Conservation (phyloP, 2,888 invertebrate genomes). For the Sisyra nigra region DNA sequence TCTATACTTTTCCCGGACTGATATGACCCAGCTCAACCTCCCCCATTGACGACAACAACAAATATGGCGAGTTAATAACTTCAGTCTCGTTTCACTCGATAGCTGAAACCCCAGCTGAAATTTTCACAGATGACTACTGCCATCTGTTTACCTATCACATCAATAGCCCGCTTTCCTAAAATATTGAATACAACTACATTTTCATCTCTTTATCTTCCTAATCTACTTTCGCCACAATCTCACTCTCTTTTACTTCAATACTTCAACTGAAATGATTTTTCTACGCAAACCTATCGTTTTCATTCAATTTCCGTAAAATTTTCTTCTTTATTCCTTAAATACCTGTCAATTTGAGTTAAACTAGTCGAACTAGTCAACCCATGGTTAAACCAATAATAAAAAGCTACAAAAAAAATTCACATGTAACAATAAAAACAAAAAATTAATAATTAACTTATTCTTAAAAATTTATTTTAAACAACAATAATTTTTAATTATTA, state of each 20-base stretch:
- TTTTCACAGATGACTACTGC: neutral
- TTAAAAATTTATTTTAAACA: too few species aligned
- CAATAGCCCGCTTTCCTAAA: too few species aligned
- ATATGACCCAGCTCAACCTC: conserved; percentile 27
- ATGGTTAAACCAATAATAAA: too few species aligned
- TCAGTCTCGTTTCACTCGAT: conserved; percentile 6
- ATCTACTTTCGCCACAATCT: neutral
- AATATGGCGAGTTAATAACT: conserved; percentile 44
- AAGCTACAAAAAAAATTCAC: too few species aligned
- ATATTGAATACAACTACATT: too few species aligned
- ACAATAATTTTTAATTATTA: too few species aligned
- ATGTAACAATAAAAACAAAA: too few species aligned
- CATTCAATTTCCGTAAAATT: neutral
- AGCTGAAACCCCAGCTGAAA: conserved; percentile 5
- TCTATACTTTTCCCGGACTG: conserved; percentile 17
- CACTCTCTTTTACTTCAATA: neutral
- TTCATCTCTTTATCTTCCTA: neutral
- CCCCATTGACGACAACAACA: conserved; percentile 65
- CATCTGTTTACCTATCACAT: conserved; percentile 1
- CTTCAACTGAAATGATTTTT: neutral
- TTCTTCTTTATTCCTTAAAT: neutral
- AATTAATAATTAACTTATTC: too few species aligned
- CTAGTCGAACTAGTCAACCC: too few species aligned
- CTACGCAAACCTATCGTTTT: neutral
- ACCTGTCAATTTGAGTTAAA: too few species aligned